Evolutionary conservation across 92 coral and sea anemone genomes (phyloP), one percentile per base, ranked within the genome.

Genomic region (Palythoa grandis): DNA sequence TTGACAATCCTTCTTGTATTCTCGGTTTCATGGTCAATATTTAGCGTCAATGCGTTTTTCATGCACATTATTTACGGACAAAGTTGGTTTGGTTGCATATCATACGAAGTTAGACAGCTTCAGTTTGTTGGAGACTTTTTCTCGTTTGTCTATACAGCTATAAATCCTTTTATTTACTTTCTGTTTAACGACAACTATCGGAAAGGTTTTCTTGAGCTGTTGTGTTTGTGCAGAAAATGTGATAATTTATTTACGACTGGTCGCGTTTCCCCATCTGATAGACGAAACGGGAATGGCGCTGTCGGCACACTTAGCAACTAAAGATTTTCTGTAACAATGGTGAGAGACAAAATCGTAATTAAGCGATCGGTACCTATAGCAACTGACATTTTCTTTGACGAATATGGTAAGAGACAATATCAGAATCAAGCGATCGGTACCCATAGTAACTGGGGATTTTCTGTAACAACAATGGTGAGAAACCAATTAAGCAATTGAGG

Each of bases 161-260:
- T 67, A 67, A 67, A 67, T 13, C 72, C 72, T 67, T 67, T 67
- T 2, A n/a, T 67, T 22, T 67, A 67, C 72, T 67, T 67, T 24
- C 20, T 25, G 29, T 67, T 67, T 25, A 67, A 67, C 39, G 38
- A 67, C 13, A 22, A 22, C 37, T 67, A 67, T 23, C 72, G 38
- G 16, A 67, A 22, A 9, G 37, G 72, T 25, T 20, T 67, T 22
- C 37, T 67, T 20, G 72, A 25, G 4, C 37, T 67, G 37, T 20
- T 67, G 29, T 67, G 72, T 67, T 22, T 11, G 29, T 67, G 39
- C 35, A 67, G 38, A 14, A 67, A 22, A 67, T 67, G 19, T 58
- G 20, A 15, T 19, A 19, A 14, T 58, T 58, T 58, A 19, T 11
- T 58, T 1, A 58, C 1, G 20, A 43, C 22, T 58, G 39, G 37